Evolutionary conservation across 2,888 invertebrate species (phyloP).

Genomic region (Anodontia alba): DNA sequence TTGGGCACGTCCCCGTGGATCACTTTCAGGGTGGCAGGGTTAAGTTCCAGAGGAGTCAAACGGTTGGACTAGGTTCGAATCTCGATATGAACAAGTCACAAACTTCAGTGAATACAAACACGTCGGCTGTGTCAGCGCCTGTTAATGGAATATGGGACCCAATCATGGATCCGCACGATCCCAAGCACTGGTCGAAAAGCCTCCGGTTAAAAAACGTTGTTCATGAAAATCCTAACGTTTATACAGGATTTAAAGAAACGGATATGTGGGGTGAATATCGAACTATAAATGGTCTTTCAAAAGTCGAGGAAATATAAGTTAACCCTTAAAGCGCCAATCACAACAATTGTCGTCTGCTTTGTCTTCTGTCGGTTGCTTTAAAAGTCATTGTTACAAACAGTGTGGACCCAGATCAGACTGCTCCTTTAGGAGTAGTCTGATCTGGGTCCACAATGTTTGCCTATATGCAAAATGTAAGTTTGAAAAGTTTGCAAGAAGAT

Average conservation of each 20-base stretch:
- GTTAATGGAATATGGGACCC: conserved; percentile 55
- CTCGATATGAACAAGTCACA: conserved; percentile 37
- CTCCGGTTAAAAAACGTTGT: background rate
- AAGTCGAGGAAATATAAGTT: conserved; percentile 48
- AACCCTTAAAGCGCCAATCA: too few species aligned
- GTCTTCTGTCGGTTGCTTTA: too few species aligned
- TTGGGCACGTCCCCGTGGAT: conserved; percentile 58
- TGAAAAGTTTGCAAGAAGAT: too few species aligned
- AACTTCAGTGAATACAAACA: conserved; percentile 48
- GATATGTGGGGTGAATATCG: conserved; percentile 31
- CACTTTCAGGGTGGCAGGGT: conserved; percentile 8
- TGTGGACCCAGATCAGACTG: too few species aligned
- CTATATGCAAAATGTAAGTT: too few species aligned
- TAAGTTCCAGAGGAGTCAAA: conserved; percentile 39
- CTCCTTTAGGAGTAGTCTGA: too few species aligned
- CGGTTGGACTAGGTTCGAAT: conserved; percentile 26
- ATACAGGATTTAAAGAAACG: conserved; percentile 43
- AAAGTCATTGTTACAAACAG: too few species aligned
- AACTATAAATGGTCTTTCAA: conserved; percentile 45
- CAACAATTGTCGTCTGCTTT: too few species aligned
- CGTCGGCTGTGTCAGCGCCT: conserved; percentile 46
- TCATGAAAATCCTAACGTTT: conserved; percentile 19
- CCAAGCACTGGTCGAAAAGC: conserved; percentile 12
- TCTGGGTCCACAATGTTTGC: too few species aligned
- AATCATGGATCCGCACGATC: conserved; percentile 50